Base-by-base conservation (phyloP, 2,888 invertebrate genomes). In the Chaetogeoica ovagalla region DNA sequence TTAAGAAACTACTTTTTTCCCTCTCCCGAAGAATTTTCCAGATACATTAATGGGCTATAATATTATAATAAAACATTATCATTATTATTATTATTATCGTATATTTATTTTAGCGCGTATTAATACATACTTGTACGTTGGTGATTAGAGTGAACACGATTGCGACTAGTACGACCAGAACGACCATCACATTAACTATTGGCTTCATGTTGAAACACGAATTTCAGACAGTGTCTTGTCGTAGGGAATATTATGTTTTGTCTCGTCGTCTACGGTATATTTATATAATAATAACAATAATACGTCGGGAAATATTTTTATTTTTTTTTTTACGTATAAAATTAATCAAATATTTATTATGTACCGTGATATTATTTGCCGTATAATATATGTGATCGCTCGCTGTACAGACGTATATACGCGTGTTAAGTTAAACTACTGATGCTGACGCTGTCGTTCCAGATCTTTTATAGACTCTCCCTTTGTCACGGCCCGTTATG, bases 401-500 rank as follows among this genome's bases (percentile, higher is more conserved):
- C 48, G 19, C 30, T 30, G 5, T 17, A 21, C 1, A 30, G 2
- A 30, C 4, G 4, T 30, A 30, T 30, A 30, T 30, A 21, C 15
- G 39, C 39, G 55, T 65, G 6, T 69, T 30, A n/a, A 43, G 4
- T 4, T 17, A 21, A 48, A 48, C 48, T 15, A 66, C 65, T 57
- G 65, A 75, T 21, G 39, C 39, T 23, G 68, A n/a, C 30, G 4
- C n/a, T 69, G 76, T n/a, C 21, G 15, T 9, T 30, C 30, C 60
- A 9, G n/a, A 55, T 21, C 63, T 57, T 79, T 71, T 79, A 79
- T 79, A 79, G 30, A 62, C 23, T 63, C 23, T 63, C 39, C 62
- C 79, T 77, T 69, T 69, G 79, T 71, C 79, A 62, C 69, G 77
- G 77, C 39, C 30, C 30, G 57, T 79, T 79, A 71, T 79, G 79